A percentile compares a stretch with the other conserved stretches of the same genome.
These are phyloP conservation scores for Leptinotarsa undecemlineata DNA, from an alignment of 1,140 invertebrate species.

Conservation along the genomic window DNA sequence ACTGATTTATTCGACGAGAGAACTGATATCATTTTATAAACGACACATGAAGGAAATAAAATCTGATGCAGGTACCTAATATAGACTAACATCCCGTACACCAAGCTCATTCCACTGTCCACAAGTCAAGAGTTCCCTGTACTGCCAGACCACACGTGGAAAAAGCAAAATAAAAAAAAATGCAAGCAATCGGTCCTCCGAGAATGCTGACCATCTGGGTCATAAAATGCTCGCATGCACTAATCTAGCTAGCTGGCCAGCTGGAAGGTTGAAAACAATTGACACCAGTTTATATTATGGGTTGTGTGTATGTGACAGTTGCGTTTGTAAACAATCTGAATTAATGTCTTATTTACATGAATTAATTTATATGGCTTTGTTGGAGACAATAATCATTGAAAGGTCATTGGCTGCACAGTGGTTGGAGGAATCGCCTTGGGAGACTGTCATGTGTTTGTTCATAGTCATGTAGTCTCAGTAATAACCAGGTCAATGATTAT, in stretches of 20 bases:
- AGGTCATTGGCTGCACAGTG: conserved; percentile 2
- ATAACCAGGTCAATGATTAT: too few species aligned
- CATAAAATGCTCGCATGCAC: conserved; percentile 17
- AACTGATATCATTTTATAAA: conserved; percentile 8
- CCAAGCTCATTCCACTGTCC: conserved; percentile 11
- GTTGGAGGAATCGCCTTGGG: neutral
- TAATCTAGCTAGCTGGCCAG: conserved; percentile 15
- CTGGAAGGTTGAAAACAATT: conserved; percentile 20
- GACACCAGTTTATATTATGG: conserved; percentile 27
- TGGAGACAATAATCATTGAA: conserved; percentile 17
- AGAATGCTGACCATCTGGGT: conserved; percentile 23
- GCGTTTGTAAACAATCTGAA: conserved; percentile 24
- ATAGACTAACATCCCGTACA: conserved; percentile 9
- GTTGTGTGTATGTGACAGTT: conserved; percentile 24
- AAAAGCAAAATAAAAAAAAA: conserved; percentile 18
- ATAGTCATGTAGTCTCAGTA: too few species aligned
- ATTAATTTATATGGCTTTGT: conserved; percentile 21
- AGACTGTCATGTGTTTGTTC: neutral
- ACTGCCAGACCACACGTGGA: conserved; percentile 20
- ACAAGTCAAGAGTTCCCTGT: neutral
- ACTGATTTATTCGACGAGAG: neutral
- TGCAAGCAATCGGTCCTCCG: conserved; percentile 13
- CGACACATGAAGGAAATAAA: neutral
- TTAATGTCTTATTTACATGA: conserved; percentile 29
- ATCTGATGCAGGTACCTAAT: conserved; percentile 13